Base-by-base conservation (phyloP, 2,797 vertebrate species). In the Echeneis naucrates region DNA sequence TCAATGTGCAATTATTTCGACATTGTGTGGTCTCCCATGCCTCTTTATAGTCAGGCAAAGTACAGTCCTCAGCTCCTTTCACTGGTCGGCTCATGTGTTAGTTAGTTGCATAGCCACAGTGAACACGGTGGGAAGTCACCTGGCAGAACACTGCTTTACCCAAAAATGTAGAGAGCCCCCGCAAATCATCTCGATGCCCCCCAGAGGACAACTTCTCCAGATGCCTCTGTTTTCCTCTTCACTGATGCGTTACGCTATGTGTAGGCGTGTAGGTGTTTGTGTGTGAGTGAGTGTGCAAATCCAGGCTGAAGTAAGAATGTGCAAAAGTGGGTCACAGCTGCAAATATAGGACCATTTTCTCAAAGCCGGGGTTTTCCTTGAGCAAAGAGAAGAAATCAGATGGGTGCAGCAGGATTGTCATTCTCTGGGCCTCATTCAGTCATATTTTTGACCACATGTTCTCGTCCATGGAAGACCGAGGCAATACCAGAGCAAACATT, bases 241-340 rank as follows among this genome's bases (percentile, higher is more conserved):
- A 84, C 78, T 91, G 90, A 91, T 63, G 88, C 86, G 45, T 69
- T 77, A 45, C 59, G 7, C 82, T 76, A 45, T 85, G 87, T 67
- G 75, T 82, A 76, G 35, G 69, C 9, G 72, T 66, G 60, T 64
- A 71, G 4, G 64, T 27, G 55, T 52, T 58, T 42, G 72, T 68
- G 57, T 68, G 72, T 4, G 60, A 33, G 55, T 56, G 62, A 30
- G 58, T 23, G 21, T 1, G 17, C 65, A 40, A 66, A 48, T 78
- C 61, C 57, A 72, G 68, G 66, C 80, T 79, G 21, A 30, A 83
- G 70, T 85, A 86, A 88, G 81, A 88, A 87, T 84, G 84, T 86
- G 78, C 77, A 77, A 86, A 92, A 93, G 76, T 94, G 91, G 93
- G 93, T 94, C 94, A 94, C 93, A 94, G 91, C 92, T 95, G 92